Base-by-base conservation (phyloP, 1,140 invertebrate species). In the Brachionus rotundiformis region DNA sequence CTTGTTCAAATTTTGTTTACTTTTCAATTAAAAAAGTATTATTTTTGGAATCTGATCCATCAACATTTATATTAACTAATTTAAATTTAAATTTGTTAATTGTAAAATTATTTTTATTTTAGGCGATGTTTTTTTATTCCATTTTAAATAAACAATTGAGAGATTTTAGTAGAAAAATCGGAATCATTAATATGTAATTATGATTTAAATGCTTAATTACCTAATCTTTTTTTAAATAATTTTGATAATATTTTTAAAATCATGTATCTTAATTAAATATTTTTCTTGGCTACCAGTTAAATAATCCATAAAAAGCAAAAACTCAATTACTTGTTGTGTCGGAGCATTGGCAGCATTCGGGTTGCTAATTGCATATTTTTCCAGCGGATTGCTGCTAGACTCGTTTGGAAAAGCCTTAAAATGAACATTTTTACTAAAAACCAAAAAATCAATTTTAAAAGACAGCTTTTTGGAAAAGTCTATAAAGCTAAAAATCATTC, bases 301-400 rank as follows among this genome's bases (percentile, higher is more conserved):
- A n/a, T n/a, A n/a, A n/a, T n/a, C n/a, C n/a, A n/a, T n/a, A n/a
- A n/a, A n/a, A n/a, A n/a, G n/a, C n/a, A n/a, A n/a, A n/a, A n/a
- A n/a, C n/a, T n/a, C n/a, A 71, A 71, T 73, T 73, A 73, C 68
- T 73, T 73, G 68, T 41, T 68, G 63, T n/a, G 68, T 25, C 25
- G 68, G 68, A 2, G 36, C 36, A 44, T 73, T 73, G 23, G 10
- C 36, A 73, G 39, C 36, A 73, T 73, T 73, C 16, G 68, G 39
- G 44, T 73, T 73, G 25, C 25, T 44, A 11, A 73, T 73, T 73
- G 68, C 33, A 13, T 73, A 73, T 44, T 73, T 73, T 25, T 73
- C 68, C 4, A 73, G 25, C 36, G 68, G 39, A 73, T 73, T 36
- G 19, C 13, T 73, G 36, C 36, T 36, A 44, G 16, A 8, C 27